Conservation (phyloP, 2,888 invertebrate genomes). For the Camponotus fellah region DNA sequence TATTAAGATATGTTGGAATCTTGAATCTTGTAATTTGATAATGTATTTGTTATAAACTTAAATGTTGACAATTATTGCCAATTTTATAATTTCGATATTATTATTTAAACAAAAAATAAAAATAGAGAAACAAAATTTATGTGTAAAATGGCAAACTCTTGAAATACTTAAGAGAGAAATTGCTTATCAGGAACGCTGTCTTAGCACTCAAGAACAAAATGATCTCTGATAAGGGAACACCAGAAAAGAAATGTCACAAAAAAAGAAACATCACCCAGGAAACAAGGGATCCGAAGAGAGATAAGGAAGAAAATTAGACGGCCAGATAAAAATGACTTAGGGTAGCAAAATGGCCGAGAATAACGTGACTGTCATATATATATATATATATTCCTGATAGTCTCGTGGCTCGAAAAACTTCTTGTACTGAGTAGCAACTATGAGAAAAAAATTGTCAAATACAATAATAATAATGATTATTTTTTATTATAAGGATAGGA, state of each 20-base stretch:
- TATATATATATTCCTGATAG: conserved; percentile 53
- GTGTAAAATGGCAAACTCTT: background rate
- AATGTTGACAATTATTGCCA: background rate
- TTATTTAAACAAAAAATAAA: background rate
- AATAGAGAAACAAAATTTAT: background rate
- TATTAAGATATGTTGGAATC: background rate
- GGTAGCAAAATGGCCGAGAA: conserved; percentile 48
- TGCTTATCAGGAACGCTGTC: too few relatives aligned
- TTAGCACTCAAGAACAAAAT: conserved; percentile 2
- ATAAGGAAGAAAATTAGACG: conserved; percentile 26
- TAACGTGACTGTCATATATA: conserved; percentile 58
- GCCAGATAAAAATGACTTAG: conserved; percentile 33
- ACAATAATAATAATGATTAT: background rate
- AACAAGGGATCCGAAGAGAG: conserved; percentile 5
- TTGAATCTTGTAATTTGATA: background rate
- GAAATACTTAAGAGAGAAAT: too few relatives aligned
- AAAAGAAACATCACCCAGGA: conserved; percentile 16
- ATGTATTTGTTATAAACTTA: background rate
- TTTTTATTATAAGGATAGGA: background rate
- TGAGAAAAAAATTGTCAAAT: background rate
- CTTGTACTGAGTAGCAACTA: background rate
- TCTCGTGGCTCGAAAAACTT: conserved; percentile 40
- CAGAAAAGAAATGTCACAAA: conserved; percentile 39
- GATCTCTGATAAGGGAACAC: background rate
- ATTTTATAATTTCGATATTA: background rate